Evolutionary conservation across 1,140 invertebrate genomes (phyloP).

Genomic region (Drosophila arawakana): DNA sequence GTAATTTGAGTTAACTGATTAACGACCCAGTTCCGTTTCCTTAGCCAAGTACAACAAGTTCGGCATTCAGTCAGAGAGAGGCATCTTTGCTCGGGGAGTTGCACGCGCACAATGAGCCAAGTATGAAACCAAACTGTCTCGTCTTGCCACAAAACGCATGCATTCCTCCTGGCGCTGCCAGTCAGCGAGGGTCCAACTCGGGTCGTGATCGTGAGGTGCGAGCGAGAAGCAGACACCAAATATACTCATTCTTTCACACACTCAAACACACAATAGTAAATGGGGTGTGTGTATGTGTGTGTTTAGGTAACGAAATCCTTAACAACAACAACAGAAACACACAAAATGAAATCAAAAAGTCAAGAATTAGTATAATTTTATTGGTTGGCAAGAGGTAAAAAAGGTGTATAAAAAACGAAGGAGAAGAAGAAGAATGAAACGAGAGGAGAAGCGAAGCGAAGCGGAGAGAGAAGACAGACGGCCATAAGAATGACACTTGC

Average conservation of each 20-base stretch:
- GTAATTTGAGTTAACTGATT: background rate
- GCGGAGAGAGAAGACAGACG: constrained; percentile 26
- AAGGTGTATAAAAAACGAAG: constrained; percentile 19
- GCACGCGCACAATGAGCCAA: constrained; percentile 78
- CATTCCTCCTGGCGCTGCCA: constrained; percentile 55
- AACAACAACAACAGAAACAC: constrained; percentile 56
- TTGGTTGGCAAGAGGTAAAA: constrained; percentile 75
- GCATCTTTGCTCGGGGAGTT: constrained; percentile 49
- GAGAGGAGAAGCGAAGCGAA: constrained; percentile 23
- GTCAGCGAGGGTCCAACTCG: constrained; percentile 34
- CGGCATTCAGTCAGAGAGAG: background rate
- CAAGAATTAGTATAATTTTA: constrained; percentile 83
- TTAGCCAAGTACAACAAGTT: constrained; percentile 7
- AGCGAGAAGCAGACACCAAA: constrained; percentile 48
- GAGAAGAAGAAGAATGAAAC: constrained; percentile 23
- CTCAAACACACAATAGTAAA: constrained; percentile 5
- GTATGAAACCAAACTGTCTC: constrained; percentile 80
- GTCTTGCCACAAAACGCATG: constrained; percentile 49
- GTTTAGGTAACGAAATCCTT: constrained; percentile 80
- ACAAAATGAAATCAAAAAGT: constrained; percentile 82
- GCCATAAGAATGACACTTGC: constrained; percentile 72
- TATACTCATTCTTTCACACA: constrained; percentile 16
- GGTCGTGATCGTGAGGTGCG: constrained; percentile 56
- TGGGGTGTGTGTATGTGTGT: constrained; percentile 38
- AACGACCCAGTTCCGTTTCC: constrained; percentile 5